These are phyloP conservation scores for Rhabdornis inornatus DNA, from an alignment of 2,113 vertebrate species.

Conservation along the genomic window DNA sequence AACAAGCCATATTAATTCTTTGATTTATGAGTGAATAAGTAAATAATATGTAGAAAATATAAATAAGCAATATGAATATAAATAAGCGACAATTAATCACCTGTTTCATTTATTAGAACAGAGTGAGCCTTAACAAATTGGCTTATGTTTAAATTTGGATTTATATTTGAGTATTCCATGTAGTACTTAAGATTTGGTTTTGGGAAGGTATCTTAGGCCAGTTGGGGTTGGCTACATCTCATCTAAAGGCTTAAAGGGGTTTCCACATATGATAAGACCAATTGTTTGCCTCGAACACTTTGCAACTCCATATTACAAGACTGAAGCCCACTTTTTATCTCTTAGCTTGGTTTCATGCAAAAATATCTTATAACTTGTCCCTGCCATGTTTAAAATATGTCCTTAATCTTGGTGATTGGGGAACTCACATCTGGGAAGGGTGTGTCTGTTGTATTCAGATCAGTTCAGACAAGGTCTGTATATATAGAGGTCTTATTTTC, in stretches of 20 bases:
- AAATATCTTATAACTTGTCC: background rate
- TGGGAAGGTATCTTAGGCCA: background rate
- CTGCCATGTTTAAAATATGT: background rate
- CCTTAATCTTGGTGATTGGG: fast-evolving
- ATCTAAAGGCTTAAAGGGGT: background rate
- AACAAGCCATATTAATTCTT: background rate
- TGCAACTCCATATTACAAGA: background rate
- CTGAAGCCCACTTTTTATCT: background rate
- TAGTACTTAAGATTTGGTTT: background rate
- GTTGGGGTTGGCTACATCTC: background rate
- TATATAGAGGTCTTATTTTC: background rate
- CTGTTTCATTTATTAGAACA: background rate
- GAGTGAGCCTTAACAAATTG: background rate
- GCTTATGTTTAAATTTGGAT: background rate
- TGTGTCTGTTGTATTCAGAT: background rate
- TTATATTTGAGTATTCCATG: background rate
- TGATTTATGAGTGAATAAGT: background rate
- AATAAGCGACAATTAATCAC: background rate
- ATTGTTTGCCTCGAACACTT: background rate
- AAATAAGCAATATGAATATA: background rate
- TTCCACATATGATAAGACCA: background rate
- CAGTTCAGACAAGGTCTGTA: background rate
- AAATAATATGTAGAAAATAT: background rate
- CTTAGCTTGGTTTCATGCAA: background rate
- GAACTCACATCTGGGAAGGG: background rate